Base-by-base conservation (phyloP, 2,113 vertebrate species). In the Octodon degus region DNA sequence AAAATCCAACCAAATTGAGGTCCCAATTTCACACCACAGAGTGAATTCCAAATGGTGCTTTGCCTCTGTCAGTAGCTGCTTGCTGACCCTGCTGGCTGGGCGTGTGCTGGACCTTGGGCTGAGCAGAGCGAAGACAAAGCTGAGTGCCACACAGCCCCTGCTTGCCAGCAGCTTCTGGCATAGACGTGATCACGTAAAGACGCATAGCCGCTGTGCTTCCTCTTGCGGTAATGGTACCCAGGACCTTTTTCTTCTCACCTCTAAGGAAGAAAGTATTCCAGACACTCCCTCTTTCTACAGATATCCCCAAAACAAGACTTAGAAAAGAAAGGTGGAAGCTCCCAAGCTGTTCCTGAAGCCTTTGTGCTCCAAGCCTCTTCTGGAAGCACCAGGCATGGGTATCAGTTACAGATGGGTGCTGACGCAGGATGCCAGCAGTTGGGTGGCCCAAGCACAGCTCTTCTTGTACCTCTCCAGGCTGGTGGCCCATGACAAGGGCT, bases 51-150 rank as follows among this genome's bases (percentile, higher is more conserved):
- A 1, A 7, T 2, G 24, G 16, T 1, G 2, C 10, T 14, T 55
- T n/a, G 34, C 50, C 34, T 91, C 4, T 1, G 0, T 7, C 1
- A 5, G 63, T 1, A 17, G 19, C 50, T 2, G 2, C 63, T 32
- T 24, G 2, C 1, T 22, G 80, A 34, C 68, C 20, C 6, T 0
- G 0, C 12, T 1, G 3, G 30, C 32, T 32, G 5, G 74, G n/a
- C 19, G 0, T 5, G 22, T 2, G 5, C 76, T 25, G 34, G n/a
- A 76, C 20, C 4, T 27, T 0, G 0, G 11, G 55, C 47, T 32
- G 2, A 37, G 20, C 9, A n/a, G 17, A 30, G 25, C 0, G 5
- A 24, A 34, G 10, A 8, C 6, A 1, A 20, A 70, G 12, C 3
- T 5, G n/a, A 55, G 2, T 2, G 2, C 1, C 14, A 24, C 16